Percentiles rank a stretch among this genome's conserved stretches.
Conservation (phyloP, 2,888 invertebrate species). For the Agrenia bidenticulata region DNA sequence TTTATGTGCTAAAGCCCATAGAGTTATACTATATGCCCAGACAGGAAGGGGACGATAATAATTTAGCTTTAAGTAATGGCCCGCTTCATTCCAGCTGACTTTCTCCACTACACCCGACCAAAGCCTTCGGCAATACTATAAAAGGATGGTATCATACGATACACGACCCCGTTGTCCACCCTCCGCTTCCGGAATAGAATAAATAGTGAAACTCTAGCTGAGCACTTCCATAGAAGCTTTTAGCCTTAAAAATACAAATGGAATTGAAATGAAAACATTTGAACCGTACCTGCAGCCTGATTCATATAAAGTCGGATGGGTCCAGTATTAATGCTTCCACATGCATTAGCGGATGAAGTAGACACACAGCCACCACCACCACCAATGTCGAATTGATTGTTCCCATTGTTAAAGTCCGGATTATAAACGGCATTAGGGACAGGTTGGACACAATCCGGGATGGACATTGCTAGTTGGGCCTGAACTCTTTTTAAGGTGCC, state of each 20-base stretch:
- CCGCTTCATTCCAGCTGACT: conserved; percentile 1
- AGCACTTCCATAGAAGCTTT: neutral
- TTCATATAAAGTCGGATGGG: conserved; percentile 52
- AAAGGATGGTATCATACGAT: no score
- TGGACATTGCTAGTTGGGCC: conserved; percentile 39
- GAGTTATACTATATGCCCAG: no score
- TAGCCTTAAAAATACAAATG: neutral
- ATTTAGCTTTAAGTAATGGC: conserved; percentile 8
- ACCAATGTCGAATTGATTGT: conserved; percentile 25
- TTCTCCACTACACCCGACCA: neutral
- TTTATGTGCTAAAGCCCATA: no score
- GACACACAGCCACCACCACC: conserved; percentile 32
- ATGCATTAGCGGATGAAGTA: neutral
- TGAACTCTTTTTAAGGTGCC: conserved; percentile 35
- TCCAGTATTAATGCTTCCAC: conserved; percentile 6
- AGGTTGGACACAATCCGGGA: conserved; percentile 49
- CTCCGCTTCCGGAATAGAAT: no score
- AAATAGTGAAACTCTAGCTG: neutral
- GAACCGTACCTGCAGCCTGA: conserved; percentile 47
- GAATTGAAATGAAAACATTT: neutral
- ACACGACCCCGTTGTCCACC: no score
- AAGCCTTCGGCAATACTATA: no score
- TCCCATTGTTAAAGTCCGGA: conserved; percentile 27
- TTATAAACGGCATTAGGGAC: conserved; percentile 32
- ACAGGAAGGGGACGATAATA: conserved; percentile 1